Percentiles rank a stretch among this genome's conserved stretches.
Evolutionary conservation across 37 sponge, comb jelly and placozoan species (phyloP).

Genomic region (Petrosia ficiformis): DNA sequence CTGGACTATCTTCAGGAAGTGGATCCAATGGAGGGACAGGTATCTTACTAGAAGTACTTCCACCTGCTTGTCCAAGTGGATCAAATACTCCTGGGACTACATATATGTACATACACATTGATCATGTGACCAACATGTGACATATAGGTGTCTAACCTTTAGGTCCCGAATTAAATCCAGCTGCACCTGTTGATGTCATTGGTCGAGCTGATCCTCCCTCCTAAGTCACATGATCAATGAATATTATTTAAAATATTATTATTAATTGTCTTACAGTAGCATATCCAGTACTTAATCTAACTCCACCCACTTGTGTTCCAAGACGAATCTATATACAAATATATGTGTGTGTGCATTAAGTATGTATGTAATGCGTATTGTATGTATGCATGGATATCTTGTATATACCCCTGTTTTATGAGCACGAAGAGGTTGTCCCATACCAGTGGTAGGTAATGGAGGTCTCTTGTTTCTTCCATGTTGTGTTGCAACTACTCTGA

Average conservation of each 20-base stretch:
- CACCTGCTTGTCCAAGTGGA: constrained; percentile 4
- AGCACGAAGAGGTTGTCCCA: constrained; percentile 8
- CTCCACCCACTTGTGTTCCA: constrained; percentile 5
- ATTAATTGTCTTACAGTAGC: constrained; percentile 28
- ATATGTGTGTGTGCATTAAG: no score
- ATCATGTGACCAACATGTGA: neutral
- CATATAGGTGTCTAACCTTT: no score
- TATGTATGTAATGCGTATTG: no score
- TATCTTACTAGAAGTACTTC: constrained; percentile 3
- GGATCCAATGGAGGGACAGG: constrained; percentile 23
- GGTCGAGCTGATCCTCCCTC: constrained; percentile 81
- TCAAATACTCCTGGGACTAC: constrained; percentile 1
- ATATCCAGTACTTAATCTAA: constrained; percentile 23
- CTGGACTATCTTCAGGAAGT: constrained; percentile 60
- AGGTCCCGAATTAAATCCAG: constrained; percentile 60
- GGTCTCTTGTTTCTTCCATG: constrained; percentile 80
- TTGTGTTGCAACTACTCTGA: constrained; percentile 82
- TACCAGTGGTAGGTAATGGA: constrained; percentile 44
- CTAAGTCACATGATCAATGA: constrained; percentile 13
- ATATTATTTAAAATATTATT: neutral
- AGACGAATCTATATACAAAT: neutral
- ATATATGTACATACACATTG: neutral
- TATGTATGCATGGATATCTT: no score
- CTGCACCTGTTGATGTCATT: constrained; percentile 90
- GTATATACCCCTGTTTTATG: no score